Evolutionary conservation across 23 tunicate genomes (phyloP).

Genomic region (Ciona savignyi): DNA sequence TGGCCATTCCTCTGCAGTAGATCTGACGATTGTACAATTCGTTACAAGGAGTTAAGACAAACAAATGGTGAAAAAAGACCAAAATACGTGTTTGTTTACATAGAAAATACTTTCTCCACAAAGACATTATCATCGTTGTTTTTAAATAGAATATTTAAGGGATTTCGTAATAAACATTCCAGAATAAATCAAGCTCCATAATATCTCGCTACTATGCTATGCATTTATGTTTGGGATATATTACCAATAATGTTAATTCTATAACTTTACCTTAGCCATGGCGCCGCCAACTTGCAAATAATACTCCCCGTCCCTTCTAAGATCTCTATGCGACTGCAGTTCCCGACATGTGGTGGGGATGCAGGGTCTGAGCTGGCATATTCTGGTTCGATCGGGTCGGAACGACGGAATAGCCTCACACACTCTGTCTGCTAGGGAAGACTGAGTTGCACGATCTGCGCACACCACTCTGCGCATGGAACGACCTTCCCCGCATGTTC

Average conservation of each 20-base stretch:
- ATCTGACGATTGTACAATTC: conserved; percentile 30
- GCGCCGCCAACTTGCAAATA: conserved; percentile 32
- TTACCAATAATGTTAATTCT: too few relatives aligned
- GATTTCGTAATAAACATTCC: too few relatives aligned
- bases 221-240: too few relatives aligned
- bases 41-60: background rate
- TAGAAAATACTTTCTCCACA: too few relatives aligned
- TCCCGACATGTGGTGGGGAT: conserved; percentile 66
- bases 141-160: too few relatives aligned
- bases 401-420: conserved; percentile 51
- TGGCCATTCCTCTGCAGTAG: conserved; percentile 79
- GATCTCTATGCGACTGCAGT: conserved; percentile 30
- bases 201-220: too few relatives aligned
- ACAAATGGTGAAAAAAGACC: background rate
- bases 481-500: conserved; percentile 60
- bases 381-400: conserved; percentile 39
- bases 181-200: too few relatives aligned
- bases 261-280: conserved; percentile 54
- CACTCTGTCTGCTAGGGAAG: conserved; percentile 25
- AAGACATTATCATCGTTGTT: too few relatives aligned
- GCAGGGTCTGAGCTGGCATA: conserved; percentile 44
- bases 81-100: too few relatives aligned
- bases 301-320: conserved; percentile 58
- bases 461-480: conserved; percentile 70
- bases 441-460: conserved; percentile 34